Conservation (phyloP, 1,140 invertebrate species). For the Drusus annulatus region DNA sequence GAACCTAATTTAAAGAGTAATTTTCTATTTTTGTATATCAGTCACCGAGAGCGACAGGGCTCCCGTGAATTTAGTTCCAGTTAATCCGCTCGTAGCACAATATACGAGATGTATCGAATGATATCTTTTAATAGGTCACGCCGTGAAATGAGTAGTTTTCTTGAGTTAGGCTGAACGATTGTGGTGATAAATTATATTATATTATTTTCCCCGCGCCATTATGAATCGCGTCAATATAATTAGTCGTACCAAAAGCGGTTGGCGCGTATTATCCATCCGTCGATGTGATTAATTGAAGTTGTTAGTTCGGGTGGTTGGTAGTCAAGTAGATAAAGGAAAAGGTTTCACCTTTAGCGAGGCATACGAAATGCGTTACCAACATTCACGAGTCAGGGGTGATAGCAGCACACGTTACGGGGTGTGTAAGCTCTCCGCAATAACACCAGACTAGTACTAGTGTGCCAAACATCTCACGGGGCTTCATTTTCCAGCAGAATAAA, state of each 20-base stretch:
- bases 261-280: conserved; percentile 54
- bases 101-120: neutral
- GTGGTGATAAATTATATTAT: neutral
- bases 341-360: conserved; percentile 1
- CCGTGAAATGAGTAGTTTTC: neutral
- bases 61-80: neutral
- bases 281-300: conserved; percentile 58
- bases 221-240: conserved; percentile 44
- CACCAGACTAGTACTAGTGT: neutral
- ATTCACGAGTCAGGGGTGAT: conserved; percentile 26
- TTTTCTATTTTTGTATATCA: conserved; percentile 6
- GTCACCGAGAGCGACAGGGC: neutral
- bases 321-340: conserved; percentile 2
- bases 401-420: neutral
- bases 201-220: conserved; percentile 4
- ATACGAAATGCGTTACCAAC: conserved; percentile 16
- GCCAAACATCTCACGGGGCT: conserved; percentile 6
- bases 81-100: neutral
- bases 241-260: conserved; percentile 54
- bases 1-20: neutral
- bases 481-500: conserved; percentile 17
- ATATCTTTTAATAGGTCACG: conserved; percentile 3
- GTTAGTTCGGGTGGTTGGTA: neutral
- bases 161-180: neutral
- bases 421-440: too few species aligned